These are phyloP conservation scores for Trematocara macrostoma DNA, from an alignment of 2,113 vertebrate species.

Conservation along the genomic window DNA sequence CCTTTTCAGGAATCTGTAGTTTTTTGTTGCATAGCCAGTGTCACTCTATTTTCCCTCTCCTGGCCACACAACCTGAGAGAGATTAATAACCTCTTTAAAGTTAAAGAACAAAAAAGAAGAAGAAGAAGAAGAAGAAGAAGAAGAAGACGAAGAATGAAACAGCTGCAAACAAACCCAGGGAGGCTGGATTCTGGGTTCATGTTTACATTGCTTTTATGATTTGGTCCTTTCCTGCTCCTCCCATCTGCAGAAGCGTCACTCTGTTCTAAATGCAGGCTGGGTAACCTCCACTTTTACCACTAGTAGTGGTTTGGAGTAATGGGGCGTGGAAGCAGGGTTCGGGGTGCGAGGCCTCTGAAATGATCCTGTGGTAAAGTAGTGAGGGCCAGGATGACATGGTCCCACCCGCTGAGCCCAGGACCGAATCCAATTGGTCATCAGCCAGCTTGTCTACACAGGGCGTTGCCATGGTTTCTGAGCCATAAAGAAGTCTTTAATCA, in stretches of 20 bases:
- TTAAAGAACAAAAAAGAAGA: background rate
- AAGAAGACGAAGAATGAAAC: background rate
- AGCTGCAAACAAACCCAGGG: background rate
- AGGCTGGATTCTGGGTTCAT: background rate
- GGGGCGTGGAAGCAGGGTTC: conserved; percentile 45
- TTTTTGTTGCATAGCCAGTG: background rate
- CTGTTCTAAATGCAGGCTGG: background rate
- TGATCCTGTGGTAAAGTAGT: conserved; percentile 32
- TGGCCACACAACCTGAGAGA: background rate
- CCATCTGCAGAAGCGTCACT: background rate
- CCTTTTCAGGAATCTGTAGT: background rate
- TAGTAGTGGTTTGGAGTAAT: conserved; percentile 41
- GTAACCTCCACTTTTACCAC: conserved; percentile 31
- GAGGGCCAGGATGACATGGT: conserved; percentile 18
- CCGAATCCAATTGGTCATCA: conserved; percentile 26
- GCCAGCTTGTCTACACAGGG: conserved; percentile 54
- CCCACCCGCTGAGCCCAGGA: conserved; percentile 29
- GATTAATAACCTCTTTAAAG: background rate
- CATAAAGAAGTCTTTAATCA: conserved; percentile 56
- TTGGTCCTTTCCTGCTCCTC: background rate
- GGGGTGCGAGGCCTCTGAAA: conserved; percentile 39
- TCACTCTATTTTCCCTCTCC: background rate
- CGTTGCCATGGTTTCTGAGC: conserved; percentile 46
- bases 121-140: background rate
- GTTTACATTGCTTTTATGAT: conserved; percentile 1